Percentiles rank a stretch among this genome's conserved stretches.
Conservation (phyloP, 1,140 invertebrate species). For the Tetragnatha versicolor region DNA sequence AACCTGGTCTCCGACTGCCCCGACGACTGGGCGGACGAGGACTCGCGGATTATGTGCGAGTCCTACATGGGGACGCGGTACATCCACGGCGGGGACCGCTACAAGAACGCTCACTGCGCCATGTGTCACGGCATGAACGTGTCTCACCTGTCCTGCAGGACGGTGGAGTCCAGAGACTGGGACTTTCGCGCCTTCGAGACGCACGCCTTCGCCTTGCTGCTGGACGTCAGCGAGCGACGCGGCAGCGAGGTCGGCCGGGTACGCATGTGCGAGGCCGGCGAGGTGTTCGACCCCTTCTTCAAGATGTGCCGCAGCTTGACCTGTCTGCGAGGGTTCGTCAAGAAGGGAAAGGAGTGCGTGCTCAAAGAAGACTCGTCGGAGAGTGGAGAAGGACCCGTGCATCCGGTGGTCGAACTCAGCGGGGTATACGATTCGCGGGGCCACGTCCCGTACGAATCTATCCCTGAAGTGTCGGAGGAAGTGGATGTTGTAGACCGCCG, state of each 20-base stretch:
- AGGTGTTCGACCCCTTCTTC: slow-evolving; percentile 69
- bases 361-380: neutral
- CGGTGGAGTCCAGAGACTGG: slow-evolving; percentile 46
- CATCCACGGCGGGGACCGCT: slow-evolving; percentile 57
- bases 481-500: neutral
- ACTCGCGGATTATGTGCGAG: slow-evolving; percentile 9
- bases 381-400: neutral
- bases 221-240: slow-evolving; percentile 64
- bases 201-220: slow-evolving; percentile 67
- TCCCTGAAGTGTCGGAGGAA: neutral
- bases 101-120: slow-evolving; percentile 70
- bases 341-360: neutral
- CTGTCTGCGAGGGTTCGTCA: slow-evolving; percentile 56
- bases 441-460: neutral
- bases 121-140: slow-evolving; percentile 66
- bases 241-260: slow-evolving; percentile 63
- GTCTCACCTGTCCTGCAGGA: slow-evolving; percentile 63
- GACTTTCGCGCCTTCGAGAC: slow-evolving; percentile 63
- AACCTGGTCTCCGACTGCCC: slow-evolving; percentile 12
- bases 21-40: slow-evolving; percentile 16
- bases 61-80: slow-evolving; percentile 38
- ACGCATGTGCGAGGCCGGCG: slow-evolving; percentile 58
- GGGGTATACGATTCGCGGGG: too few relatives aligned
- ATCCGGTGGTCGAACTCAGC: too few relatives aligned
- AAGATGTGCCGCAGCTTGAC: slow-evolving; percentile 65